Percentiles rank a stretch among this genome's conserved stretches.
These are phyloP conservation scores for Dioctria rufipes DNA, from an alignment of 2,888 invertebrate species.

Conservation along the genomic window DNA sequence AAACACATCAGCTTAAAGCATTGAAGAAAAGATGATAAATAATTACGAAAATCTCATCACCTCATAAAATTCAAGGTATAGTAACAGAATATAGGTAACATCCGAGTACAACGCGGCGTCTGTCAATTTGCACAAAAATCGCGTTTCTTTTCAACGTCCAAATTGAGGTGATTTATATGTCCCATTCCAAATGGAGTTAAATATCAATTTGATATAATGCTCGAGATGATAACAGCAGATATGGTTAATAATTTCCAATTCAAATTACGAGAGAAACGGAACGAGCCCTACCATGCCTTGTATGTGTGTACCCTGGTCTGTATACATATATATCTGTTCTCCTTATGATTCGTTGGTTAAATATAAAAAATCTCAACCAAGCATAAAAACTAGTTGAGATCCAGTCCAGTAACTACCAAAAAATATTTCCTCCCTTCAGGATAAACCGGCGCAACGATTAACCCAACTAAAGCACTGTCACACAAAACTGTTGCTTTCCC, in stretches of 20 bases:
- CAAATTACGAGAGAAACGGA: constrained; percentile 31
- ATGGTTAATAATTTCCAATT: constrained; percentile 28
- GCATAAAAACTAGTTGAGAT: constrained; percentile 2
- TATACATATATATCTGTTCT: too few relatives aligned
- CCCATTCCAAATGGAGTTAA: constrained; percentile 23
- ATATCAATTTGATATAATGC: constrained; percentile 37
- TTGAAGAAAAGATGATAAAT: too few relatives aligned
- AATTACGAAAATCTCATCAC: too few relatives aligned
- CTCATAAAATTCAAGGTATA: too few relatives aligned
- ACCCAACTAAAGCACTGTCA: not conserved
- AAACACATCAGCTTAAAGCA: too few relatives aligned
- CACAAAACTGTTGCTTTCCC: not conserved
- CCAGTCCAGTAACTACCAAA: too few relatives aligned
- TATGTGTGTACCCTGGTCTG: too few relatives aligned
- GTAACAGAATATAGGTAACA: too few relatives aligned
- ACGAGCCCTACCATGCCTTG: not conserved
- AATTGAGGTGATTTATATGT: constrained; percentile 39
- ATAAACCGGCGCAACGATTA: not conserved
- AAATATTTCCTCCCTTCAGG: not conserved
- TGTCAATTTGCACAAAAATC: constrained; percentile 43
- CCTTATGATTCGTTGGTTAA: too few relatives aligned
- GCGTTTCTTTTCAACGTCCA: constrained; percentile 24
- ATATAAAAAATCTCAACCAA: not conserved
- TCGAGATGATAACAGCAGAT: constrained; percentile 11
- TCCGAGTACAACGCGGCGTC: not conserved